Conservation (phyloP, 2,888 invertebrate species). For the Amblyteles armatorius region DNA sequence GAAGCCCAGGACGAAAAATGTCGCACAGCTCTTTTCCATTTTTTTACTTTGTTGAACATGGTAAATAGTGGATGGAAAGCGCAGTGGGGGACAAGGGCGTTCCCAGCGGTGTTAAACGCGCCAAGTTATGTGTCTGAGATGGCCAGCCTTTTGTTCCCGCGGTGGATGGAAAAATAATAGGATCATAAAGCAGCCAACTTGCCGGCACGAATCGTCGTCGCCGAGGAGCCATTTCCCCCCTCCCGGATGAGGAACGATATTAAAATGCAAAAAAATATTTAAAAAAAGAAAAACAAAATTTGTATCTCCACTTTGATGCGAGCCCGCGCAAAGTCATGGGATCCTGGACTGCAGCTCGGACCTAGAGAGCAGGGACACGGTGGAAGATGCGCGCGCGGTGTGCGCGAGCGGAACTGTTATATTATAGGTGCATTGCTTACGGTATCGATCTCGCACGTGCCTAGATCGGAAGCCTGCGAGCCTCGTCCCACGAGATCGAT, state of each 20-base stretch:
- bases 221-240: slow-evolving; percentile 19
- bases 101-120: slow-evolving; percentile 56
- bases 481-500: slow-evolving; percentile 43
- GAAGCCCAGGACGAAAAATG: slow-evolving; percentile 1
- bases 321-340: slow-evolving; percentile 36
- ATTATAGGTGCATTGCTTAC: slow-evolving; percentile 8
- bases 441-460: slow-evolving; percentile 60
- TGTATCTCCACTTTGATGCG: slow-evolving; percentile 57
- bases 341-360: neutral
- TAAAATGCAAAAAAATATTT: slow-evolving; percentile 70
- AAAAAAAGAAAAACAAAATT: slow-evolving; percentile 60
- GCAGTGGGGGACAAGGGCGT: slow-evolving; percentile 70
- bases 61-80: slow-evolving; percentile 69
- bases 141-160: slow-evolving; percentile 64
- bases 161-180: slow-evolving; percentile 72
- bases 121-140: slow-evolving; percentile 72
- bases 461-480: slow-evolving; percentile 29
- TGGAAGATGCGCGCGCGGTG: neutral
- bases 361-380: neutral
- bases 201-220: slow-evolving; percentile 38
- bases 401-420: slow-evolving; percentile 13
- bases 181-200: slow-evolving; percentile 72
- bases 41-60: slow-evolving; percentile 36
- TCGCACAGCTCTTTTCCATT: slow-evolving; percentile 3
- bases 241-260: slow-evolving; percentile 69